Evolutionary conservation across 2,888 invertebrate species (phyloP), one percentile per base, ranked within the genome.

Genomic region (Drosophila pseudotakahashii): DNA sequence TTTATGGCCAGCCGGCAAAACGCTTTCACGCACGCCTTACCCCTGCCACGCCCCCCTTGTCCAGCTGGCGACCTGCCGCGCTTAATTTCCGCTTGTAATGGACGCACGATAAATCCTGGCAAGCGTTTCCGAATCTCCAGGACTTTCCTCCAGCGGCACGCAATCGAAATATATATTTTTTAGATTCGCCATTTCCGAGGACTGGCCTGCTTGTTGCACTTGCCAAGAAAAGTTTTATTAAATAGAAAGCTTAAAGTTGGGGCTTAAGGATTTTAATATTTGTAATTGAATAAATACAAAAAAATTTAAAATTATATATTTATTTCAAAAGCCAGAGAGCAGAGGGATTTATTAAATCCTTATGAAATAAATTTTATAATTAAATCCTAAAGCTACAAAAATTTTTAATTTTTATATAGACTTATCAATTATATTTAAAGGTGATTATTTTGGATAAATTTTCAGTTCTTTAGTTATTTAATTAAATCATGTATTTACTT

Each of bases 61-160:
- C n/a, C 63, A 16, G 39, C 51, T 59, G 77, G 75, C 78, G 82
- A 87, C 78, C 82, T 80, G 89, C 87, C 84, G 87, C 81, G 88
- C 86, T 88, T 88, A 85, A 90, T 90, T 89, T 90, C 89, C 88
- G 89, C 79, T 83, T 79, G 82, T 81, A 90, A 89, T 89, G 85
- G 88, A 74, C 80, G 77, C 73, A 78, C 89, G 75, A 89, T 89
- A 90, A 89, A 90, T 89, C 90, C 86, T 89, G 78, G 78, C 77
- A 68, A 88, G 75, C 77, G 63, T 77, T 88, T 88, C 83, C 88
- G 79, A 60, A 66, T 64, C 45, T 41, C 41, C 58, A 61, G 39
- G 47, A 48, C 55, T 45, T 37, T 41, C 26, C 54, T 57, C 53
- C 13, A 50, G 67, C 70, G 54, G 77, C 79, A 81, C 85, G 75